Conservation (phyloP, 2,113 vertebrate genomes). For the Bubalus kerabau region DNA sequence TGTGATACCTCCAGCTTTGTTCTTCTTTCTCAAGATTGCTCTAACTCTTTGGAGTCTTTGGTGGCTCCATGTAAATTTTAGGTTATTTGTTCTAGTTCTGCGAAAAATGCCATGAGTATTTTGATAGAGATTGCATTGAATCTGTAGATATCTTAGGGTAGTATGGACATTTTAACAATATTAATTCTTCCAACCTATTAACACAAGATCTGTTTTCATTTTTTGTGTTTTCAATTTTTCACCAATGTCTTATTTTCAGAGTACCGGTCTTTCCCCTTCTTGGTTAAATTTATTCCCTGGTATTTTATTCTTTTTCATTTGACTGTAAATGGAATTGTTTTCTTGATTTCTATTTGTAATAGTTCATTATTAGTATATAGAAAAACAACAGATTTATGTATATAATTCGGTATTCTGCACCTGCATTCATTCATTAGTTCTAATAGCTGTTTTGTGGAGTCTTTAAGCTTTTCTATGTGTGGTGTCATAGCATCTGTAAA, state of each 20-base stretch:
- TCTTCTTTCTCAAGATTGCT: not conserved
- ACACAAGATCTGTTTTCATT: not conserved
- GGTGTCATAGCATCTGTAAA: not conserved
- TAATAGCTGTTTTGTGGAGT: not conserved
- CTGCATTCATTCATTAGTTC: not conserved
- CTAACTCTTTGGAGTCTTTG: not conserved
- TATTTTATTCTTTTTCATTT: not conserved
- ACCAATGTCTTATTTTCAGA: not conserved
- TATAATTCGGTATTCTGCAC: not conserved
- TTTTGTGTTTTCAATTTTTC: not conserved
- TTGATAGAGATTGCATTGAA: not conserved
- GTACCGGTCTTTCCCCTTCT: not conserved
- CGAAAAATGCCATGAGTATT: not conserved
- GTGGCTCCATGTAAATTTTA: not conserved
- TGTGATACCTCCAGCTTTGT: not conserved
- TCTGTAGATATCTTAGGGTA: not conserved
- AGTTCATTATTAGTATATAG: not conserved
- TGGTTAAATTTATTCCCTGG: not conserved
- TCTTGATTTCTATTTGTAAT: not conserved
- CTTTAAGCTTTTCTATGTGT: not conserved
- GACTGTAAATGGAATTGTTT: not conserved
- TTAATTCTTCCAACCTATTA: not conserved
- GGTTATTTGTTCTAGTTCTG: not conserved
- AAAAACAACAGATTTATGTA: not conserved
- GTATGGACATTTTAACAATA: not conserved